These are phyloP conservation scores for Micromesistius poutassou DNA, from an alignment of 2,797 vertebrate genomes.

Conservation along the genomic window DNA sequence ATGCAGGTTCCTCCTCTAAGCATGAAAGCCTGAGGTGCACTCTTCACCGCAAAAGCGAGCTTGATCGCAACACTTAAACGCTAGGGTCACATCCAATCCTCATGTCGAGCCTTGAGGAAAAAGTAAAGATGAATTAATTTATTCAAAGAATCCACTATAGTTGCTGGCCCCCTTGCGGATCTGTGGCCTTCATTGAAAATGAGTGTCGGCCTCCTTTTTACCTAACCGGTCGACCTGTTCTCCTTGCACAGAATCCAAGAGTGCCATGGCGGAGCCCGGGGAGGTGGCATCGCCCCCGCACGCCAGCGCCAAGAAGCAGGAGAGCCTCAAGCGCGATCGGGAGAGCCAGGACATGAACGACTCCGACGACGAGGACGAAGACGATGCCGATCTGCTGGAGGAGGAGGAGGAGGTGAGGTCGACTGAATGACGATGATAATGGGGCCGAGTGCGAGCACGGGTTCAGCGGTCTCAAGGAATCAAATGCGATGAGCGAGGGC, in stretches of 20 bases:
- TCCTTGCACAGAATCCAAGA: constrained; percentile 70
- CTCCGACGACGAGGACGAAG: constrained; percentile 83
- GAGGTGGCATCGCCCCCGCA: constrained; percentile 75
- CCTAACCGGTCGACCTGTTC: not conserved
- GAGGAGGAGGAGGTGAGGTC: constrained; percentile 47
- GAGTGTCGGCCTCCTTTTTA: no score
- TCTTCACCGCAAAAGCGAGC: no score
- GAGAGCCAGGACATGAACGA: constrained; percentile 82
- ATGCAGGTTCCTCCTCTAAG: no score
- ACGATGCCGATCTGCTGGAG: constrained; percentile 70
- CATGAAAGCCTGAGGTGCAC: no score
- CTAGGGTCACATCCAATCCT: no score
- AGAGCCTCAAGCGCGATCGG: constrained; percentile 74
- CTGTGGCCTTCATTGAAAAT: no score
- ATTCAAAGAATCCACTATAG: no score
- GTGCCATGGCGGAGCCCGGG: constrained; percentile 76
- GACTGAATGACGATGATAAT: not conserved
- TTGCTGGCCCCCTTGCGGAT: no score
- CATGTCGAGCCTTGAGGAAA: no score
- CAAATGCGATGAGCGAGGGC: not conserved
- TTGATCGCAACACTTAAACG: no score
- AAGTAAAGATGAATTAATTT: no score
- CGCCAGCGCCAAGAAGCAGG: constrained; percentile 77
- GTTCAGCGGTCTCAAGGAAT: not conserved
- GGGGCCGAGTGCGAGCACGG: not conserved